Conservation (phyloP, 2,888 invertebrate genomes). For the Myopa tessellatipennis region DNA sequence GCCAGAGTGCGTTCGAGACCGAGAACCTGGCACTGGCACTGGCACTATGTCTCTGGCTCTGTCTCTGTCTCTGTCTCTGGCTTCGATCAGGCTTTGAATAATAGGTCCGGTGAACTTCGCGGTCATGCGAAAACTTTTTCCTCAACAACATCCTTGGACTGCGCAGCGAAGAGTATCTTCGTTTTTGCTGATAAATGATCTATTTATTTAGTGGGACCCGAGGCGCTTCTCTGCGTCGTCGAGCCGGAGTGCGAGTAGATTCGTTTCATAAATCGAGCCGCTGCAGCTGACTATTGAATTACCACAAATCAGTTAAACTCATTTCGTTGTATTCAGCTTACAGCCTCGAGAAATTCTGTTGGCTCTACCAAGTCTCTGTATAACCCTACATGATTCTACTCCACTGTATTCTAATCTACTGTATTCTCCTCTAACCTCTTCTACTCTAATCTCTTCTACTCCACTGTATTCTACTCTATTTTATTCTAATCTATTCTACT, state of each 20-base stretch:
- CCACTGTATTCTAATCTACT: too few species aligned
- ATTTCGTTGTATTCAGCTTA: background rate
- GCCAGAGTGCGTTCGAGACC: conserved; percentile 31
- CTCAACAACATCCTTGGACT: conserved; percentile 28
- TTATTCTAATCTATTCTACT: too few species aligned
- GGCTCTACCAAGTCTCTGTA: too few species aligned
- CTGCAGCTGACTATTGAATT: conserved; percentile 10
- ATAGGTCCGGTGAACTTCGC: conserved; percentile 56
- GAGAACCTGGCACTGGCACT: conserved; percentile 40
- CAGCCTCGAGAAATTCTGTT: too few species aligned
- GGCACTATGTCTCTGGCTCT: conserved; percentile 30
- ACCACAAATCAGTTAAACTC: conserved; percentile 8
- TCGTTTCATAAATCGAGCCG: background rate
- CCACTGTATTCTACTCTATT: too few species aligned
- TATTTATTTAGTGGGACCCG: conserved; percentile 51
- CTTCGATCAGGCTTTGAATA: conserved; percentile 48
- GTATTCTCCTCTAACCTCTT: too few species aligned
- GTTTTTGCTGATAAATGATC: conserved; percentile 54
- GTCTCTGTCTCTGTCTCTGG: conserved; percentile 31
- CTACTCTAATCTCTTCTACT: too few species aligned
- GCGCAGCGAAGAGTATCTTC: conserved; percentile 36
- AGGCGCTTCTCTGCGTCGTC: conserved; percentile 25
- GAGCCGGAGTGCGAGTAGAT: conserved; percentile 1
- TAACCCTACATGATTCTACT: too few species aligned
- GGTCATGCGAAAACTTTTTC: conserved; percentile 54